phyloP scores from a whole-genome alignment of 2,113 vertebrate species.

The Nibea albiflora region DNA sequence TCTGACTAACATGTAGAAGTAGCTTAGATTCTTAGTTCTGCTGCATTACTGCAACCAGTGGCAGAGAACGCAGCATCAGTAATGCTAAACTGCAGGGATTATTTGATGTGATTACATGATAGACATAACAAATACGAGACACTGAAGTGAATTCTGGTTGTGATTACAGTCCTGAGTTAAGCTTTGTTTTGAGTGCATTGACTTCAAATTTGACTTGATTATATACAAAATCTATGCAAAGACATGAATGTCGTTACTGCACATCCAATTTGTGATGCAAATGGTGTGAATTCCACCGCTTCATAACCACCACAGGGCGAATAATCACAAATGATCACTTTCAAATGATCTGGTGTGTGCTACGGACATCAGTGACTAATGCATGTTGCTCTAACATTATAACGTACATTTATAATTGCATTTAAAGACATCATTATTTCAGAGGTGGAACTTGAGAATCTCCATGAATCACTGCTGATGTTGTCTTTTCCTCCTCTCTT shows the following conservation, averaged over 20 bases:
- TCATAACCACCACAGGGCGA: too few relatives aligned
- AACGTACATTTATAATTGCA: neutral
- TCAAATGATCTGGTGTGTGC: too few relatives aligned
- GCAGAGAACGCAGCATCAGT: neutral
- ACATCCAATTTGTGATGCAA: too few relatives aligned
- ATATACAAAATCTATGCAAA: too few relatives aligned
- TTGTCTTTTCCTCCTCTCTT: neutral
- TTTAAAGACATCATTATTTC: neutral
- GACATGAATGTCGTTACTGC: too few relatives aligned
- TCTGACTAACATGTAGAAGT: neutral
- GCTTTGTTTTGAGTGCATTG: neutral
- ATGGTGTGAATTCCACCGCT: too few relatives aligned
- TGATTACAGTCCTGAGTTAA: neutral
- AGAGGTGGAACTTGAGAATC: neutral
- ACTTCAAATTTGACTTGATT: too few relatives aligned
- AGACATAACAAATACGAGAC: neutral
- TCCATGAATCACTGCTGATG: neutral
- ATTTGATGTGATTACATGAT: neutral
- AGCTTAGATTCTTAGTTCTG: slow-evolving; percentile 5
- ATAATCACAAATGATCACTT: too few relatives aligned
- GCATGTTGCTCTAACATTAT: too few relatives aligned
- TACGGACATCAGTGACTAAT: too few relatives aligned
- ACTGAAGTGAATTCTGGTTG: neutral
- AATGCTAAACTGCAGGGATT: neutral
- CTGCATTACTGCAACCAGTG: neutral